These are phyloP conservation scores for Clarias magur DNA, from an alignment of 2,113 vertebrate species.

Conservation along the genomic window DNA sequence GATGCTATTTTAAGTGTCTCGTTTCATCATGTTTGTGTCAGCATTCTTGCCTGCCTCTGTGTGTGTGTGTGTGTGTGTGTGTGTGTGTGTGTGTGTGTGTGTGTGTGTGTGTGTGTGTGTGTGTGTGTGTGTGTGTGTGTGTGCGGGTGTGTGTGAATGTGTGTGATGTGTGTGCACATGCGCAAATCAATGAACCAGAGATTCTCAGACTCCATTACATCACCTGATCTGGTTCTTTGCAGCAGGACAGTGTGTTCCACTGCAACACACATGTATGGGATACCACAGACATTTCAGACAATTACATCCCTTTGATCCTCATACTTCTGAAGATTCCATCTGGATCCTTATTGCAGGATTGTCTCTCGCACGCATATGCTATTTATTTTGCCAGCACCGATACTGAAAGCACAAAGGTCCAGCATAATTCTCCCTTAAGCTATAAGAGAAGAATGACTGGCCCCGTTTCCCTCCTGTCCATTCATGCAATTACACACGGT, in stretches of 20 bases:
- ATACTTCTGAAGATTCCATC: neutral
- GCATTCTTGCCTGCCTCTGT: neutral
- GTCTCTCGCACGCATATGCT: neutral
- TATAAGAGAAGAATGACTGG: constrained; percentile 26
- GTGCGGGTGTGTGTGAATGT: neutral
- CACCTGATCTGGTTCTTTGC: constrained; percentile 7
- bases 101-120: neutral
- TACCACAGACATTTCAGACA: neutral
- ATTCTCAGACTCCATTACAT: constrained; percentile 23
- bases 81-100: neutral
- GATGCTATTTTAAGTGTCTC: neutral
- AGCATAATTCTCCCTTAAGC: neutral
- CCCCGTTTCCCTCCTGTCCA: constrained; percentile 11
- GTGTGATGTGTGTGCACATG: neutral
- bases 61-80: neutral
- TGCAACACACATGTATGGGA: constrained; percentile 4
- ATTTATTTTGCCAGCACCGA: constrained; percentile 17
- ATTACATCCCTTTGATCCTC: neutral
- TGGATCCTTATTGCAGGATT: neutral
- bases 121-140: neutral
- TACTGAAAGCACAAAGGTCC: constrained; percentile 15
- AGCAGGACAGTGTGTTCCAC: constrained; percentile 23
- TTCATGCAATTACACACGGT: constrained; percentile 17
- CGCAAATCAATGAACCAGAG: constrained; percentile 3
- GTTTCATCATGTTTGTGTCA: neutral